Evolutionary conservation across 2,113 vertebrate species (phyloP).

Genomic region (Protobothrops flavoviridis): DNA sequence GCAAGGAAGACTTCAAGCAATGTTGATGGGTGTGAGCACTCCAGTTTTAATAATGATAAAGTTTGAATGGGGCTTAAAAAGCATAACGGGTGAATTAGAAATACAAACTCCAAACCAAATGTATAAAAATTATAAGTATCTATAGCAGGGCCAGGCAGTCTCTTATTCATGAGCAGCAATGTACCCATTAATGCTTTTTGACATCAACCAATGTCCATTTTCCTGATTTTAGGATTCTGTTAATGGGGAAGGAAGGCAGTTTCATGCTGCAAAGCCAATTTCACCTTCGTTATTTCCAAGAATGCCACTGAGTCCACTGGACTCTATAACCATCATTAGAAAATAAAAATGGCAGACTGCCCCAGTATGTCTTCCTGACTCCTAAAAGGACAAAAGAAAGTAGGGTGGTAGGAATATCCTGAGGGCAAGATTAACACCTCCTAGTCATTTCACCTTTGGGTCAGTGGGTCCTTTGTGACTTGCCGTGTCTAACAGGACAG

Average conservation of each 20-base stretch:
- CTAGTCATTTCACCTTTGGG: not conserved
- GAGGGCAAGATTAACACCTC: not conserved
- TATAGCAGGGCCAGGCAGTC: not conserved
- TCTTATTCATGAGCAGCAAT: not conserved
- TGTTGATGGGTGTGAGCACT: not conserved
- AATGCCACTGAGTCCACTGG: not conserved
- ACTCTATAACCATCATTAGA: not conserved
- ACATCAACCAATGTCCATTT: not conserved
- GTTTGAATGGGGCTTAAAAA: not conserved
- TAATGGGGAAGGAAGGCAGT: not conserved
- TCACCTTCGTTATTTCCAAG: not conserved
- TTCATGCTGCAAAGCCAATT: not conserved
- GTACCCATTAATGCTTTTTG: not conserved
- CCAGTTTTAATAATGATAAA: not conserved
- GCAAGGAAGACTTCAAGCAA: not conserved
- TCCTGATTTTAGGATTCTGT: not conserved
- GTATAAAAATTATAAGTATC: not conserved
- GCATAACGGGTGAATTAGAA: not conserved
- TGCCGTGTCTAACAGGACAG: not conserved
- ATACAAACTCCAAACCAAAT: not conserved
- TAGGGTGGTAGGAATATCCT: not conserved
- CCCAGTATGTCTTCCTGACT: not conserved
- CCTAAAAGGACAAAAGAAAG: not conserved
- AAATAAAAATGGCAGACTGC: not conserved
- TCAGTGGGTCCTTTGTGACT: not conserved